Conservation (phyloP, 2,113 vertebrate genomes). For the Phalacrocorax pelagicus region DNA sequence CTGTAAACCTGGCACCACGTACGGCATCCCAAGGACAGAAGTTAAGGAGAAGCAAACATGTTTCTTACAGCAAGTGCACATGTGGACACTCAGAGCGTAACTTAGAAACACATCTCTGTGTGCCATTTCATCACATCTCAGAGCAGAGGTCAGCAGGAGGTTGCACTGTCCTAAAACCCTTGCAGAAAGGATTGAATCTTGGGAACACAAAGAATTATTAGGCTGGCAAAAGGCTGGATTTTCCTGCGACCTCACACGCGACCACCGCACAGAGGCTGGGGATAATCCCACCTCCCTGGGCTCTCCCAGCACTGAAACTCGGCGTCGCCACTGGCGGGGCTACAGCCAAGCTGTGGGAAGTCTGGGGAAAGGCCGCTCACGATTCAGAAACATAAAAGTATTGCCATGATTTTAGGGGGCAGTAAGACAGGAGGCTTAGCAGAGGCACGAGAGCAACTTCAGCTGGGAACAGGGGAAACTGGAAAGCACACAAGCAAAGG, state of each 20-base stretch:
- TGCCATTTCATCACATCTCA: background rate
- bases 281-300: background rate
- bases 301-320: background rate
- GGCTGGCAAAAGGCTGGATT: background rate
- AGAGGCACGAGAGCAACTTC: background rate
- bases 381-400: background rate
- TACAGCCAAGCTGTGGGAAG: background rate
- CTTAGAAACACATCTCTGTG: background rate
- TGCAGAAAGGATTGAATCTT: background rate
- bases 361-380: background rate
- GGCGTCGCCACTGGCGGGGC: fast-evolving
- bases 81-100: background rate
- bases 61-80: background rate
- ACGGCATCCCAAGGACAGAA: background rate
- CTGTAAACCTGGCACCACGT: background rate
- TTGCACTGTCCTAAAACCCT: background rate
- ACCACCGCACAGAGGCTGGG: background rate
- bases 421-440: background rate
- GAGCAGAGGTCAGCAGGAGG: background rate
- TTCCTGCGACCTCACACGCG: background rate
- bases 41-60: background rate
- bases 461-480: background rate
- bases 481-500: background rate
- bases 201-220: background rate
- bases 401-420: background rate